Percentiles rank a stretch among this genome's conserved stretches.
Conservation (phyloP, 2,113 vertebrate genomes). For the Australoheros scitulus region DNA sequence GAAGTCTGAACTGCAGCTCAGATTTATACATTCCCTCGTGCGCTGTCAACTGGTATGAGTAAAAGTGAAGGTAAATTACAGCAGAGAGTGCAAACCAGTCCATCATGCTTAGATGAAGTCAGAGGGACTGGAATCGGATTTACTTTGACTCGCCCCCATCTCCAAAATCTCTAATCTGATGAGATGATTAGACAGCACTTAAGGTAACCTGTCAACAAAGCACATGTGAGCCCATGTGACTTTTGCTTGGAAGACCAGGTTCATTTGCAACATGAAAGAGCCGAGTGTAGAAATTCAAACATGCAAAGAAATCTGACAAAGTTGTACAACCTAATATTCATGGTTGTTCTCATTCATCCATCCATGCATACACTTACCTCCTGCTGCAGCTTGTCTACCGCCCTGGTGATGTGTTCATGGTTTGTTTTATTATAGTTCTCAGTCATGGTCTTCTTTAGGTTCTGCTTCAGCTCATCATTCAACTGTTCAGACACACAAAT, state of each 20-base stretch:
- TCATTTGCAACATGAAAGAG: not conserved
- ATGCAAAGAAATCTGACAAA: not conserved
- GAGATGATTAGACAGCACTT: constrained; percentile 14
- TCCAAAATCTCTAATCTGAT: constrained; percentile 54
- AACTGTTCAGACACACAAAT: constrained; percentile 77
- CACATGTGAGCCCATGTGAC: constrained; percentile 31
- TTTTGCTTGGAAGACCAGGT: not conserved
- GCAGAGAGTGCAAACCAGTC: constrained; percentile 16
- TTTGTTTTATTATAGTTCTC: constrained; percentile 81
- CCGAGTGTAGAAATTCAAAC: not conserved
- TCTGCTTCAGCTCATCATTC: constrained; percentile 91
- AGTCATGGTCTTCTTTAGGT: constrained; percentile 90
- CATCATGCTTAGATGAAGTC: constrained; percentile 36
- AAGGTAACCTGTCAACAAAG: constrained; percentile 6
- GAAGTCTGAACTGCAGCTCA: constrained; percentile 3
- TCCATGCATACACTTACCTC: constrained; percentile 64
- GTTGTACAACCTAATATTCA: not conserved
- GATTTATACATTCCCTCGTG: constrained; percentile 9
- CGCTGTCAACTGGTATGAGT: constrained; percentile 6
- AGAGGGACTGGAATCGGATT: constrained; percentile 35
- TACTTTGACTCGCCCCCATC: constrained; percentile 37
- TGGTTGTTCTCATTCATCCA: not conserved
- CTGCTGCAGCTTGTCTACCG: constrained; percentile 83
- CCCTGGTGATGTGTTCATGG: constrained; percentile 85
- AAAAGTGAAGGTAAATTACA: constrained; percentile 6